Evolutionary conservation across 2,113 vertebrate genomes (phyloP), one percentile per base, ranked within the genome.

Genomic region (Myrmecophaga tridactyla): DNA sequence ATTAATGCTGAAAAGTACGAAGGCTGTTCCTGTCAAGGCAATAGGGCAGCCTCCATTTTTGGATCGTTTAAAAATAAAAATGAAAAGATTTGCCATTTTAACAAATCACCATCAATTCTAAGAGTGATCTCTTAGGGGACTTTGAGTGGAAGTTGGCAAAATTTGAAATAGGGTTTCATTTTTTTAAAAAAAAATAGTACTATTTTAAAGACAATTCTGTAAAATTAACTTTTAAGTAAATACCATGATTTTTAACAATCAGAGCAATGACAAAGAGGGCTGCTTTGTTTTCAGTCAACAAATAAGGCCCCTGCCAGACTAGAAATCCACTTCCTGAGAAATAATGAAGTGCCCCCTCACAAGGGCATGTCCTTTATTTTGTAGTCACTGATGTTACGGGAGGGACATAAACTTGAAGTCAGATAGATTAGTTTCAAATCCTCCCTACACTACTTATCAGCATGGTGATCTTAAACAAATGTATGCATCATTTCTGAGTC

Each of bases 21-120:
- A 97, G 92, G 96, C 73, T 96, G 69, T 90, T 97, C 97, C 96
- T 93, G 89, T 97, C 93, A 96, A 97, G 95, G 94, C 95, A 98
- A 96, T 77, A 97, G 92, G 78, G 67, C 48, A 88, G 36, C 25
- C 46, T 90, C 72, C 93, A 58, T 94, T 96, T 96, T 70, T 48
- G 69, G 84, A 89, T 78, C 94, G 62, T 48, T 94, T 92, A 87
- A 91, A 83, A 96, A 95, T 83, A 86, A 76, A 96, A 94, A 96
- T 69, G 70, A 90, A 96, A 89, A 43, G 34, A 94, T 81, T 69
- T 90, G 53, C 10, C 82, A 80, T 67, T 87, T 94, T 84, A 96
- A 95, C 20, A 84, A 94, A 94, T 94, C 67, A 48, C 65, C n/a
- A 75, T 86, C 78, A 91, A 89, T 91, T 96, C 78, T 89, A 95